Evolutionary conservation across 1,140 invertebrate species (phyloP).

Genomic region (Tribolium madens): DNA sequence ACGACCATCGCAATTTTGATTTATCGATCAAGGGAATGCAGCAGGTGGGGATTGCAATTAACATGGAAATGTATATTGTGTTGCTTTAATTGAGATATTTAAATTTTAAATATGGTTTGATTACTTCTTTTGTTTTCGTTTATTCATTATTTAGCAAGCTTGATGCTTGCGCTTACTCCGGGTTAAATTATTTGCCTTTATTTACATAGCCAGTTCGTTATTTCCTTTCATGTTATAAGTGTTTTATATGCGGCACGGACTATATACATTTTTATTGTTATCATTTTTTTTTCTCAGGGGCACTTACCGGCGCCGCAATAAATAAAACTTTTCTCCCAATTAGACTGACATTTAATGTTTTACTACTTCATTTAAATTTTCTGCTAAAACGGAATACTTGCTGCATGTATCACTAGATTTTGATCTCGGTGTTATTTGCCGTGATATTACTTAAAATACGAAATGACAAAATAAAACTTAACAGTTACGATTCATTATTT

Average conservation of each 20-base stretch:
- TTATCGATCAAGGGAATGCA: conserved; percentile 56
- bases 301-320: conserved; percentile 6
- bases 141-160: conserved; percentile 56
- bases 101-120: conserved; percentile 63
- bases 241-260: conserved; percentile 28
- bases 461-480: conserved; percentile 36
- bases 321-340: conserved; percentile 28
- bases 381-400: not conserved
- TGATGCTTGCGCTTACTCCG: conserved; percentile 41
- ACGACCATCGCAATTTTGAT: conserved; percentile 34
- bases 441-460: conserved; percentile 41
- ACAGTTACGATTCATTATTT: conserved; percentile 8
- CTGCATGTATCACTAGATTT: conserved; percentile 8
- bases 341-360: conserved; percentile 10
- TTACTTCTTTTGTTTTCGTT: conserved; percentile 62
- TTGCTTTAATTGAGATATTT: conserved; percentile 62
- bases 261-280: conserved; percentile 27
- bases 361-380: not conserved
- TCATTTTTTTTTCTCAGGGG: conserved; percentile 27
- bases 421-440: not conserved
- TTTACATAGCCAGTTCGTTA: conserved; percentile 49
- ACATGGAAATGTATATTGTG: conserved; percentile 63
- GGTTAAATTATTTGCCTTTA: conserved; percentile 48
- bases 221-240: conserved; percentile 38
- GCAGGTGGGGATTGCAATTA: conserved; percentile 60